phyloP scores from a whole-genome alignment of 2,113 vertebrate genomes.

The Campylorhamphus procurvoides region DNA sequence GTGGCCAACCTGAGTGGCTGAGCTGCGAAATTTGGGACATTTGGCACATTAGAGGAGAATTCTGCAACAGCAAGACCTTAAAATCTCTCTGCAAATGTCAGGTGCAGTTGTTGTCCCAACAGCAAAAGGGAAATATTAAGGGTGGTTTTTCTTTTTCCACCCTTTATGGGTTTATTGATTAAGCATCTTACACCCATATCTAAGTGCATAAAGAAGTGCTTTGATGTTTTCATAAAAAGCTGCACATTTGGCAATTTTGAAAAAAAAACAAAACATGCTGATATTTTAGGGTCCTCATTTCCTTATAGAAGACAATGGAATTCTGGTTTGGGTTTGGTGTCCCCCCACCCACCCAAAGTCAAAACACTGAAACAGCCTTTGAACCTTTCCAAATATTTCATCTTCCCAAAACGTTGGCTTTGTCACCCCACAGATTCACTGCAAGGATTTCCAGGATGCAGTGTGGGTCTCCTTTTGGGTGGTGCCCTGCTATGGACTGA shows the following conservation, averaged over 20 bases:
- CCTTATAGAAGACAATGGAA: neutral
- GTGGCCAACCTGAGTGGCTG: constrained; percentile 71
- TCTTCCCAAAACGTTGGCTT: neutral
- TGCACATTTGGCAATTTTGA: neutral
- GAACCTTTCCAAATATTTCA: neutral
- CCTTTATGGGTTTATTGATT: neutral
- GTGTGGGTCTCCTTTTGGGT: neutral
- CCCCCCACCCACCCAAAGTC: neutral
- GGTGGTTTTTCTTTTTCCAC: fast-evolving
- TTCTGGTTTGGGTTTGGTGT: neutral
- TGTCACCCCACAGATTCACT: neutral
- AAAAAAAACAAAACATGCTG: neutral
- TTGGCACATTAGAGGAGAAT: neutral
- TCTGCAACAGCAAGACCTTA: neutral
- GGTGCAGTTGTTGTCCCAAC: neutral
- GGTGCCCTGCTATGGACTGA: neutral
- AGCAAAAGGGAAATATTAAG: neutral
- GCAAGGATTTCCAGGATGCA: neutral
- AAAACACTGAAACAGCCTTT: neutral
- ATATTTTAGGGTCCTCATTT: neutral
- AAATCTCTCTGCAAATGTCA: neutral
- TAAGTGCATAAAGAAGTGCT: neutral
- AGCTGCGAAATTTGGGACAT: constrained; percentile 27
- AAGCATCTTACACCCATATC: neutral
- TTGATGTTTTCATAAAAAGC: neutral